Percentiles rank a stretch among this genome's conserved stretches.
Conservation (phyloP, 2,113 vertebrate species). For the Chauna torquata region DNA sequence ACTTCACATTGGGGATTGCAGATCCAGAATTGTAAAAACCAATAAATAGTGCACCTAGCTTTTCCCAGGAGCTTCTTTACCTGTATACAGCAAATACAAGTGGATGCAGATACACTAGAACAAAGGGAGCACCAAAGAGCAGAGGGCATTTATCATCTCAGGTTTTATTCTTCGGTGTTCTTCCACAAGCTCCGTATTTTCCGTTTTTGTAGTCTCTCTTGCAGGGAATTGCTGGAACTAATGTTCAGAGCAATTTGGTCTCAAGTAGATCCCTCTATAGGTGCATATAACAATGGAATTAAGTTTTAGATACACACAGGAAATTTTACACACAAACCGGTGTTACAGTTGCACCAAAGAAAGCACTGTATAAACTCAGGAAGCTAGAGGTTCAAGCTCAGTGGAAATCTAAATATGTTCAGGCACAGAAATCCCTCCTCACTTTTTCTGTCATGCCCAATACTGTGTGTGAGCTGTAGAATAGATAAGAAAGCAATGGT, state of each 20-base stretch:
- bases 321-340: not conserved
- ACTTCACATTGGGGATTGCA: not conserved
- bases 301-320: not conserved
- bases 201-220: not conserved
- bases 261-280: not conserved
- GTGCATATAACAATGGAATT: not conserved
- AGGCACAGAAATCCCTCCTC: not conserved
- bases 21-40: not conserved
- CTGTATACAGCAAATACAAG: not conserved
- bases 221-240: not conserved
- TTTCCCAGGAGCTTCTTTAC: not conserved
- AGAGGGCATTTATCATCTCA: not conserved
- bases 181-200: not conserved
- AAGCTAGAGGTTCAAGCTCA: not conserved
- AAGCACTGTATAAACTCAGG: accelerated
- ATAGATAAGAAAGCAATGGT: not conserved
- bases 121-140: not conserved
- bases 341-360: not conserved
- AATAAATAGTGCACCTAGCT: not conserved
- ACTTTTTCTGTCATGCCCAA: too few species aligned
- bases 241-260: not conserved
- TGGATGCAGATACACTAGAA: not conserved
- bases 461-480: not conserved
- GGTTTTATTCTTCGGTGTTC: not conserved
- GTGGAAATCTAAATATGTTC: not conserved